Conservation (phyloP, 92 coral and sea anemone genomes). For the Phenganax stokvisi region DNA sequence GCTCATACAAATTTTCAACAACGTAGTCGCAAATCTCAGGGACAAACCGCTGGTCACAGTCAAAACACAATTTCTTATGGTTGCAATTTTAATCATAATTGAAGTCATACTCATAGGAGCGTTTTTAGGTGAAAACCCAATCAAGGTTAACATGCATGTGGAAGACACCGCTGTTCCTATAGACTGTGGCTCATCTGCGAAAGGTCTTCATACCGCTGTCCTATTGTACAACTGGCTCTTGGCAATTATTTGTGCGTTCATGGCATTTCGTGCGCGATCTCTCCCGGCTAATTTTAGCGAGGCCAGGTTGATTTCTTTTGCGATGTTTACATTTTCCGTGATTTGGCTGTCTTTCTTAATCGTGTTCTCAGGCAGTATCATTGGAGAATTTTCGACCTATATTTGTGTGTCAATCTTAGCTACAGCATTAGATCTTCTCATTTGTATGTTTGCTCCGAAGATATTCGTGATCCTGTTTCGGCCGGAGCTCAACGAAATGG, state of each 20-base stretch:
- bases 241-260: slow-evolving; percentile 71
- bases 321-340: slow-evolving; percentile 91
- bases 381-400: slow-evolving; percentile 46
- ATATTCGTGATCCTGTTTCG: slow-evolving; percentile 77
- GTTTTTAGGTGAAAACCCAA: slow-evolving; percentile 61
- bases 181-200: slow-evolving; percentile 80
- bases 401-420: slow-evolving; percentile 60
- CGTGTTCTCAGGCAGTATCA: slow-evolving; percentile 61
- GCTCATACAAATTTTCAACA: slow-evolving; percentile 71
- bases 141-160: slow-evolving; percentile 56
- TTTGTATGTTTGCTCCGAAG: slow-evolving; percentile 77
- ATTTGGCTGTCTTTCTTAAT: slow-evolving; percentile 72
- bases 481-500: slow-evolving; percentile 79
- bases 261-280: slow-evolving; percentile 89
- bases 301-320: slow-evolving; percentile 78
- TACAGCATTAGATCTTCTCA: slow-evolving; percentile 65
- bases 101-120: slow-evolving; percentile 44
- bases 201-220: slow-evolving; percentile 60
- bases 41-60: slow-evolving; percentile 57
- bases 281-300: slow-evolving; percentile 94
- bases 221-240: slow-evolving; percentile 86
- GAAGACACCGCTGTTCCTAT: slow-evolving; percentile 59
- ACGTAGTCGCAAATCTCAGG: slow-evolving; percentile 53
- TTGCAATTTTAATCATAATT: slow-evolving; percentile 47
- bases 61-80: slow-evolving; percentile 65